These are phyloP conservation scores for Acridotheres tristis DNA, from an alignment of 2,797 vertebrate species.

Conservation along the genomic window DNA sequence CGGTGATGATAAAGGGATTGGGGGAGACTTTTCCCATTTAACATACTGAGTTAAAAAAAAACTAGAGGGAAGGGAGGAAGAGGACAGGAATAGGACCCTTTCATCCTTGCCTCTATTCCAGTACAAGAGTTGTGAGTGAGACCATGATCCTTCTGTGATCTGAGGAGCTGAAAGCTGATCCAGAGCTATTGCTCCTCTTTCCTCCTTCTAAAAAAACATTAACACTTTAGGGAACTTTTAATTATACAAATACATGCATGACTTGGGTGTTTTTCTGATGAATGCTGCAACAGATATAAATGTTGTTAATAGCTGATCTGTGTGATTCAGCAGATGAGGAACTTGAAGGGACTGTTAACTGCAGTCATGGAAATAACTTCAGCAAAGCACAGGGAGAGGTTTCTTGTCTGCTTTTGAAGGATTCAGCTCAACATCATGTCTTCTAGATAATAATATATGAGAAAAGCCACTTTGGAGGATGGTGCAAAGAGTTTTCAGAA, in stretches of 20 bases:
- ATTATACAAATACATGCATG: not conserved
- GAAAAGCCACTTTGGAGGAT: slow-evolving; percentile 77
- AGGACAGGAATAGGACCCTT: not conserved
- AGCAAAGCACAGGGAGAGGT: not conserved
- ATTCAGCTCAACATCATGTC: not conserved
- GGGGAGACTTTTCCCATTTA: not conserved
- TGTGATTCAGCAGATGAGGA: not conserved
- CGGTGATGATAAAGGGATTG: not conserved
- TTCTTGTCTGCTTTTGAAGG: not conserved
- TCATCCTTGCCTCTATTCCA: not conserved
- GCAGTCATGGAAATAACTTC: not conserved
- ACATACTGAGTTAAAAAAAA: not conserved
- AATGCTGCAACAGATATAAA: not conserved
- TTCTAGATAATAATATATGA: slow-evolving; percentile 84
- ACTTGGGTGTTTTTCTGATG: not conserved
- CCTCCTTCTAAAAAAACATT: not conserved
- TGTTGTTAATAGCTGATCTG: not conserved
- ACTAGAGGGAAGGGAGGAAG: fast-evolving
- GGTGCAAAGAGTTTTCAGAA: slow-evolving; percentile 77
- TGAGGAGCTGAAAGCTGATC: not conserved
- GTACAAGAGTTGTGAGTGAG: not conserved
- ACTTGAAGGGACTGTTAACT: not conserved
- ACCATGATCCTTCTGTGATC: not conserved
- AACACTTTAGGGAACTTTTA: not conserved
- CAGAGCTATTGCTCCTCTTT: not conserved